Conservation (phyloP, 2,113 vertebrate species). For the Rattus rattus region DNA sequence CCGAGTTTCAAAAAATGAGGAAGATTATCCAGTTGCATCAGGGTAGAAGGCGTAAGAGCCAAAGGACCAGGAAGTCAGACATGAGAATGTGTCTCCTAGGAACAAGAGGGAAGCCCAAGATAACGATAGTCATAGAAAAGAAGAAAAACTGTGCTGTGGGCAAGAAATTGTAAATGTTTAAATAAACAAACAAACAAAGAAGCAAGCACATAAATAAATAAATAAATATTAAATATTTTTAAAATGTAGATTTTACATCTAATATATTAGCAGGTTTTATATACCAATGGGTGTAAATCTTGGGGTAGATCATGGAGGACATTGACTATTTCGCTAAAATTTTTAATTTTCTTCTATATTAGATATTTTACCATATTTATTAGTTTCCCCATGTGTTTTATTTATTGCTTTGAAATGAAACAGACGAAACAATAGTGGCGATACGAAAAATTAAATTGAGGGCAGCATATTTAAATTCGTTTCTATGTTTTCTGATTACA, state of each 20-base stretch:
- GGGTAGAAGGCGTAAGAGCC: background rate
- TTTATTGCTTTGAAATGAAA: constrained; percentile 41
- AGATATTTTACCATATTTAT: constrained; percentile 64
- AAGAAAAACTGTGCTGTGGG: background rate
- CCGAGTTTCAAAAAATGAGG: background rate
- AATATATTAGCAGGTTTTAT: background rate
- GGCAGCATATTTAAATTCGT: constrained; percentile 60
- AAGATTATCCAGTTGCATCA: background rate
- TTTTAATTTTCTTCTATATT: constrained; percentile 41
- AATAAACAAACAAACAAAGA: no score
- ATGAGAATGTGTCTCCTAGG: no score
- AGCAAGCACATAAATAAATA: no score
- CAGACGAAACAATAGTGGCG: constrained; percentile 29
- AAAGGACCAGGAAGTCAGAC: no score
- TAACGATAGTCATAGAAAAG: background rate
- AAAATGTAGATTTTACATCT: background rate
- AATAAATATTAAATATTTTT: background rate
- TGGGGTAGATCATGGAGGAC: background rate
- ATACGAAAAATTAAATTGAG: constrained; percentile 64
- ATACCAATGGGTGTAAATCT: background rate
- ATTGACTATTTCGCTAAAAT: background rate
- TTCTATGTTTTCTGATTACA: constrained; percentile 66
- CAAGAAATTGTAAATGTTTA: background rate
- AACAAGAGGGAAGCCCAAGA: background rate
- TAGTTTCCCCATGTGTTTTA: constrained; percentile 53